These are phyloP conservation scores for Nestor notabilis DNA, from an alignment of 2,113 vertebrate species.

Conservation along the genomic window DNA sequence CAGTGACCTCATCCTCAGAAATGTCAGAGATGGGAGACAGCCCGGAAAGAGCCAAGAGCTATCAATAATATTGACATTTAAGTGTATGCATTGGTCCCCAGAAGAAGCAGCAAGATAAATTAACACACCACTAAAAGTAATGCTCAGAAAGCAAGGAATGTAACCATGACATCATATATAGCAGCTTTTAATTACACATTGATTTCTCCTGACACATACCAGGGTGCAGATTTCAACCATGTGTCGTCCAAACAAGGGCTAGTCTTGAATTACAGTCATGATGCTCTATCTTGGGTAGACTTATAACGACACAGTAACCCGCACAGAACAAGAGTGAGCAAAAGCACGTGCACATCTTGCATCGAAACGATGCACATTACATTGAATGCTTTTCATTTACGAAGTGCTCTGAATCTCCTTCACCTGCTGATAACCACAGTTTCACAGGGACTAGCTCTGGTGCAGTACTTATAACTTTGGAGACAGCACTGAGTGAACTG, in stretches of 20 bases:
- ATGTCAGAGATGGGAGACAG: conserved; percentile 25
- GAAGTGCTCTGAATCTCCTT: background rate
- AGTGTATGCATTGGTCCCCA: background rate
- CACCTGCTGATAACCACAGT: background rate
- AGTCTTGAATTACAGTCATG: background rate
- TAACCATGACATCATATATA: background rate
- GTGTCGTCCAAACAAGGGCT: background rate
- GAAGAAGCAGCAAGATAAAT: conserved; percentile 1
- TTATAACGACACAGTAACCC: background rate
- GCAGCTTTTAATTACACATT: background rate
- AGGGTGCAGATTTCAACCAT: background rate
- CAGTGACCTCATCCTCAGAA: conserved; percentile 55
- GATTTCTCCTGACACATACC: background rate
- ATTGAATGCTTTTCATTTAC: background rate
- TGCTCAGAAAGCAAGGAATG: background rate
- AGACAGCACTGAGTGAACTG: background rate
- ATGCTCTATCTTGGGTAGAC: background rate
- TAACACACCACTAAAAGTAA: background rate
- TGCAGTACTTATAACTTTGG: background rate
- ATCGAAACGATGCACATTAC: background rate
- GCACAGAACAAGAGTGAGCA: background rate
- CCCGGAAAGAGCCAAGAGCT: background rate
- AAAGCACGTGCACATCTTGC: background rate
- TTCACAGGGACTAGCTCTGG: background rate
- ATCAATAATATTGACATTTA: conserved; percentile 18